Percentiles rank a stretch among this genome's conserved stretches.
Conservation (phyloP, 2,797 vertebrate genomes). For the Clarias platycephalus region DNA sequence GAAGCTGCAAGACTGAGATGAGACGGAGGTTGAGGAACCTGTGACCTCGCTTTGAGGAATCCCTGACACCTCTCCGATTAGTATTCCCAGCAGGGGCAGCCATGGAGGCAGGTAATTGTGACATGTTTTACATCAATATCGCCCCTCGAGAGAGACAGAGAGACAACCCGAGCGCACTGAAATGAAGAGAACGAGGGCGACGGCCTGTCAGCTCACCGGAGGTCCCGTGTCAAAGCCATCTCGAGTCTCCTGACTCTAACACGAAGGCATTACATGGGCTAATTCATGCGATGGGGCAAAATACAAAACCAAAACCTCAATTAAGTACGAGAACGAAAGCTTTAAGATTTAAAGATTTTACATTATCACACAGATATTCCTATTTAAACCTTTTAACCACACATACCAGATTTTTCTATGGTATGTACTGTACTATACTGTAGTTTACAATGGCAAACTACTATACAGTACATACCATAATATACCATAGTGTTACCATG, state of each 20-base stretch:
- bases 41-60: constrained; percentile 62
- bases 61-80: constrained; percentile 62
- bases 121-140: constrained; percentile 71
- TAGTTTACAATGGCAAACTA: too few species aligned
- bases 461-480: too few species aligned
- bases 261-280: constrained; percentile 60
- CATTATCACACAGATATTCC: constrained; percentile 18
- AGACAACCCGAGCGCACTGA: constrained; percentile 49
- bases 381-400: background rate
- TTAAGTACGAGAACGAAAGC: constrained; percentile 53
- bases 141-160: constrained; percentile 44
- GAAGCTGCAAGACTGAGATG: constrained; percentile 43
- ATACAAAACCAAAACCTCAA: constrained; percentile 62
- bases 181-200: constrained; percentile 42
- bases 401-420: too few species aligned
- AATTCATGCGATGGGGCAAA: constrained; percentile 61
- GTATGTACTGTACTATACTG: too few species aligned
- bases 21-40: constrained; percentile 53
- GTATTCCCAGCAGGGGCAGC: constrained; percentile 65
- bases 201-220: constrained; percentile 10
- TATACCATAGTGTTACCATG: too few species aligned
- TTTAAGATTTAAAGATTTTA: constrained; percentile 65
- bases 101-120: constrained; percentile 69
- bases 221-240: constrained; percentile 30
- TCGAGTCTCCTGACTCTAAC: constrained; percentile 46